Base-by-base conservation (phyloP, 1,140 invertebrate species). In the Caenorhabditis brenneri region DNA sequence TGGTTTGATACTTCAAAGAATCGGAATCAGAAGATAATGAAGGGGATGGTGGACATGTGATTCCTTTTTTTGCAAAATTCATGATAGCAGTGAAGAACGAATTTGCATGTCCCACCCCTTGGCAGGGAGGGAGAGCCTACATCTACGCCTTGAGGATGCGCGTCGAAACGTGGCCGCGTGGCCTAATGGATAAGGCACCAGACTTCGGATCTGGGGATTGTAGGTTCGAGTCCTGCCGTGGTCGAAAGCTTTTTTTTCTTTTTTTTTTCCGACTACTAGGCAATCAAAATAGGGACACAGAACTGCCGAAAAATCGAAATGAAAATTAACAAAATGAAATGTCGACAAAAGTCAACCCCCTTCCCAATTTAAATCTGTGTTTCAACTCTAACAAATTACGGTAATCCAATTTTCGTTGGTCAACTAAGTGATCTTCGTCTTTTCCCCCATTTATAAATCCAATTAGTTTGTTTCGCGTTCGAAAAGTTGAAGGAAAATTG, bases 111-210 rank as follows among this genome's bases (percentile, higher is more conserved):
- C 42, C 16, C 9, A 16, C 16, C n/a, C n/a, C n/a, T n/a, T n/a
- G n/a, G n/a, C n/a, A n/a, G n/a, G n/a, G n/a, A n/a, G n/a, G n/a
- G n/a, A n/a, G n/a, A n/a, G n/a, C 49, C n/a, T n/a, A 22, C 53
- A 22, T 55, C 7, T 55, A 55, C 53, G 53, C 22, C 53, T 27
- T 27, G 0, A 39, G 10, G n/a, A 12, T 10, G 2, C 0, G 9
- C 9, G 2, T 7, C 9, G 1, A 78, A 24, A 36, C 27, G 46
- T 80, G 80, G 80, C 80, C 58, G 89, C 86, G 90, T 91, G 91
- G 91, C 91, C 91, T 91, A 91, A 91, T 91, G 91, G 90, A 91
- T 91, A 91, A 90, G 91, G 90, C 91, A 89, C 91, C 90, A 89
- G 91, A 90, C 90, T 91, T 90, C 91, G 91, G 90, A 91, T 90